Conservation (phyloP, 2,888 invertebrate species). For the Drosophila dives region DNA sequence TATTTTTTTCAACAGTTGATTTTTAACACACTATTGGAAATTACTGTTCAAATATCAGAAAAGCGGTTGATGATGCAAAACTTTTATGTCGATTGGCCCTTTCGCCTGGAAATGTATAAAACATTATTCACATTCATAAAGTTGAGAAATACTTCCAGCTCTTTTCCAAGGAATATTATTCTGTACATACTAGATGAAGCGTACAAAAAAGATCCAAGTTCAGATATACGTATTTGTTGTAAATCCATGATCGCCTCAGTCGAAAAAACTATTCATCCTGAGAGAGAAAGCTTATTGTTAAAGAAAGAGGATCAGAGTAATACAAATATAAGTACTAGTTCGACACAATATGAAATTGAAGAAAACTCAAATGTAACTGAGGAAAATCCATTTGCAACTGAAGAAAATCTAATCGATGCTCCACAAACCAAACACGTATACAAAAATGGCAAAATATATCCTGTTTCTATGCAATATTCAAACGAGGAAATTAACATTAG, state of each 20-base stretch:
- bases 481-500: neutral
- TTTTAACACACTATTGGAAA: slow-evolving; percentile 27
- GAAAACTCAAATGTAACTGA: neutral
- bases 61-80: slow-evolving; percentile 2
- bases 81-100: slow-evolving; percentile 38
- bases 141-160: slow-evolving; percentile 21
- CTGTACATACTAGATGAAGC: slow-evolving; percentile 30
- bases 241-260: slow-evolving; percentile 26
- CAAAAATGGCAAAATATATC: neutral
- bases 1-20: slow-evolving; percentile 22
- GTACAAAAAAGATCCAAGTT: slow-evolving; percentile 21
- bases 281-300: slow-evolving; percentile 37
- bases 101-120: slow-evolving; percentile 42
- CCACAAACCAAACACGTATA: neutral
- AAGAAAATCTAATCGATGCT: neutral
- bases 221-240: slow-evolving; percentile 21
- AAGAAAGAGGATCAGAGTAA: neutral
- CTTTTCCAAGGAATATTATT: slow-evolving; percentile 30
- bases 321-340: neutral
- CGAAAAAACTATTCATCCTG: slow-evolving; percentile 37
- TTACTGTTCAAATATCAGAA: slow-evolving; percentile 26
- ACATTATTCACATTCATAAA: slow-evolving; percentile 26
- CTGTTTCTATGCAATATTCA: neutral
- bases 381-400: neutral
- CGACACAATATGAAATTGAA: neutral